These are phyloP conservation scores for Conus betulinus DNA, from an alignment of 1,140 invertebrate species.

Conservation along the genomic window DNA sequence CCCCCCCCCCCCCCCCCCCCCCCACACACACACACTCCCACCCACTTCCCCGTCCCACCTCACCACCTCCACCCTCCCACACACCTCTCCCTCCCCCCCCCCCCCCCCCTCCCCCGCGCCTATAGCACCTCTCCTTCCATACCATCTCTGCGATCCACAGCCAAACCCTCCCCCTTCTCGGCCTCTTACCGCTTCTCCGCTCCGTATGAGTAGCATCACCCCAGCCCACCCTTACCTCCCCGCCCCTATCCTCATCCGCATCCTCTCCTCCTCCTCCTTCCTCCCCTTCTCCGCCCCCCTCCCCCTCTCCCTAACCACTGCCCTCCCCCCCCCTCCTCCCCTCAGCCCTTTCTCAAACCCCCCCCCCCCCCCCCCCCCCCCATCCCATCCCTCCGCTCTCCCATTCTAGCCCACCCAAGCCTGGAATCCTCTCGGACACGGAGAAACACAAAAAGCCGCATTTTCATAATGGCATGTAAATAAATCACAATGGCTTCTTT, in stretches of 20 bases:
- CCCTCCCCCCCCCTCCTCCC: not conserved
- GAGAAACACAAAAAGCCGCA: not conserved
- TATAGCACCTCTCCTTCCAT: no score
- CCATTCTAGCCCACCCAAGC: no score
- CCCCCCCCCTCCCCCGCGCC: no score
- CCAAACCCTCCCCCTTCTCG: not conserved
- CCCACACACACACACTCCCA: no score
- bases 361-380: no score
- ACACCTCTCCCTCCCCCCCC: no score
- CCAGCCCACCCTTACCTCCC: not conserved
- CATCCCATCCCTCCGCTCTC: no score
- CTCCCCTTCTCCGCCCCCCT: not conserved
- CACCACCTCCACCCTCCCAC: no score
- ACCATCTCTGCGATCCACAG: no score
- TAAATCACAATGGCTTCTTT: constrained; percentile 24
- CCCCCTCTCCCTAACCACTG: not conserved
- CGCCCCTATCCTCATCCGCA: not conserved
- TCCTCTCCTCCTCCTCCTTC: not conserved
- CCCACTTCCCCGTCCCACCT: no score
- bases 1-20: no score
- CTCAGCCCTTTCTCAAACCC: not conserved
- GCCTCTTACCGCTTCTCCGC: not conserved
- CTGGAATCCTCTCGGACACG: not conserved
- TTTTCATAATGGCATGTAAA: constrained; percentile 23
- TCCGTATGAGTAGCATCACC: not conserved